These are phyloP conservation scores for Diorhabda sublineata DNA, from an alignment of 1,140 invertebrate genomes.

Conservation along the genomic window DNA sequence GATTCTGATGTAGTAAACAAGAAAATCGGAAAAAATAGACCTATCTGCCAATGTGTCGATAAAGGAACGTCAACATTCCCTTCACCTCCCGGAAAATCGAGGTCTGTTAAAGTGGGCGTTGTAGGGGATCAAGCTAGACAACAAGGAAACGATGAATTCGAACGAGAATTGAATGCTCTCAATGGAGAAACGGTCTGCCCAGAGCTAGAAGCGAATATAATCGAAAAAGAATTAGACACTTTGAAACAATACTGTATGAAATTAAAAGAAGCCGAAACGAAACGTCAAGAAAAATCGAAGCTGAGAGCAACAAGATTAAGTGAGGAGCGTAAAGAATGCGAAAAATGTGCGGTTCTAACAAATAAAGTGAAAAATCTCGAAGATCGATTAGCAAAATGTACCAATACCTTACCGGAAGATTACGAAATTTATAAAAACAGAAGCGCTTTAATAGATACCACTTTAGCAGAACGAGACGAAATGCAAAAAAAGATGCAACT, in stretches of 20 bases:
- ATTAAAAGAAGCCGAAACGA: constrained; percentile 25
- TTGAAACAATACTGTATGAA: constrained; percentile 36
- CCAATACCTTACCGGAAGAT: constrained; percentile 23
- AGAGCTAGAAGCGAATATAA: constrained; percentile 33
- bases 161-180: no score
- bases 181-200: not conserved
- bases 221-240: constrained; percentile 34
- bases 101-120: no score
- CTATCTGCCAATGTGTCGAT: no score
- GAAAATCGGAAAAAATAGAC: no score
- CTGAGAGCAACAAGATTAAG: constrained; percentile 19
- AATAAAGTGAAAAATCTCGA: constrained; percentile 10
- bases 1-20: no score
- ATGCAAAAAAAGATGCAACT: constrained; percentile 25
- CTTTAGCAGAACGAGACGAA: constrained; percentile 30
- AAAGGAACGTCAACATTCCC: no score
- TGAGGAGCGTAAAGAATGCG: constrained; percentile 24
- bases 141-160: no score
- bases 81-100: no score
- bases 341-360: constrained; percentile 23
- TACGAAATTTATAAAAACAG: constrained; percentile 22
- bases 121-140: no score
- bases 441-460: constrained; percentile 25
- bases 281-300: not conserved
- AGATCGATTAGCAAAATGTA: constrained; percentile 25